Conservation (phyloP, 2,888 invertebrate genomes). For the Leptura quadrifasciata region DNA sequence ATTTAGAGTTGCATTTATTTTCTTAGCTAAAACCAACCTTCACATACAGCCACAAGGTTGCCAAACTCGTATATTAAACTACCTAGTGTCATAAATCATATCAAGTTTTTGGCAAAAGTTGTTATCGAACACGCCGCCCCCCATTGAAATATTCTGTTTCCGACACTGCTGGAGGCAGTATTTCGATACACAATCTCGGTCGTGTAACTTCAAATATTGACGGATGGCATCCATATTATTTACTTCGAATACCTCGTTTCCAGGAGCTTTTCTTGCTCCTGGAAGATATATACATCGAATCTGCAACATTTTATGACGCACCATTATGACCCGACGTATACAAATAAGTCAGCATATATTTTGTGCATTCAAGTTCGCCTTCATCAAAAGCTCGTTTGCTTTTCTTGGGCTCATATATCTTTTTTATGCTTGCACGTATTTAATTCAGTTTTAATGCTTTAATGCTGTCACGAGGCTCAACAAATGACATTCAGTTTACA, state of each 20-base stretch:
- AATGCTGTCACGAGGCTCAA: no score
- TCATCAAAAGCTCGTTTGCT: constrained; percentile 23
- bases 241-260: constrained; percentile 18
- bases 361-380: constrained; percentile 32
- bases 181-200: constrained; percentile 22
- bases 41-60: background rate
- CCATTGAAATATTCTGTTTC: constrained; percentile 7
- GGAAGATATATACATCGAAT: constrained; percentile 18
- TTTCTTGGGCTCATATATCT: background rate
- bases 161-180: constrained; percentile 16
- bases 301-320: constrained; percentile 26
- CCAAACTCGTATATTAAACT: background rate
- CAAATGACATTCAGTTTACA: no score
- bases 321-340: constrained; percentile 21
- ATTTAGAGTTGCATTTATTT: background rate
- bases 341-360: constrained; percentile 30
- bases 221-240: constrained; percentile 23
- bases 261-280: constrained; percentile 11
- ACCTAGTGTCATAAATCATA: background rate
- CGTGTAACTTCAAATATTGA: constrained; percentile 33
- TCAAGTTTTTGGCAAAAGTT: background rate
- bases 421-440: background rate
- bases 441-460: no score
- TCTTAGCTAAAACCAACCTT: background rate
- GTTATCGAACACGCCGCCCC: background rate